A percentile compares a stretch with the other conserved stretches of the same genome.
Conservation (phyloP, 2,113 vertebrate genomes). For the Sinosuthora webbiana region DNA sequence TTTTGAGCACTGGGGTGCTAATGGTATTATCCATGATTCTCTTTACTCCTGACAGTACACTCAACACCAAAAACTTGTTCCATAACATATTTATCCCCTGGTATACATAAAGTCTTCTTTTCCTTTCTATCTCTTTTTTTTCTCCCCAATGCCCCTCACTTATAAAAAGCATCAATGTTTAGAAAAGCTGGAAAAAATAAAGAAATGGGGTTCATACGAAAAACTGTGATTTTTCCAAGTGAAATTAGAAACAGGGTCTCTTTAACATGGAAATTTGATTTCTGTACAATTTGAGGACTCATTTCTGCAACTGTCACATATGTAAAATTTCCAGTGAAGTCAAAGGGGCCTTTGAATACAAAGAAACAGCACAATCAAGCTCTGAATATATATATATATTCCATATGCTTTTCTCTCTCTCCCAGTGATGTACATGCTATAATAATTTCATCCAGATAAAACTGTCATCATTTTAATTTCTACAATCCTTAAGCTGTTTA, state of each 20-base stretch:
- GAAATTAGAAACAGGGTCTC: slow-evolving; percentile 39
- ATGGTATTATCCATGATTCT: slow-evolving; percentile 27
- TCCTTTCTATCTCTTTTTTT: not conserved
- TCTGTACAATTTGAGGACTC: slow-evolving; percentile 33
- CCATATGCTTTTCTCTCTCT: slow-evolving; percentile 26
- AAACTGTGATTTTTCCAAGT: slow-evolving; percentile 37
- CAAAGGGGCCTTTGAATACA: slow-evolving; percentile 45
- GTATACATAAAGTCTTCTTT: not conserved
- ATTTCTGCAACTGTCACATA: slow-evolving; percentile 45
- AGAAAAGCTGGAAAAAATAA: slow-evolving; percentile 36
- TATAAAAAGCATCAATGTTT: not conserved
- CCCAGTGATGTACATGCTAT: not conserved
- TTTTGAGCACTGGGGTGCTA: slow-evolving; percentile 22
- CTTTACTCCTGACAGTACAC: not conserved
- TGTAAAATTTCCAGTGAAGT: slow-evolving; percentile 45
- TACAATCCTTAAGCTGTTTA: not conserved
- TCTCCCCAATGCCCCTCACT: not conserved
- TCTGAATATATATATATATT: slow-evolving; percentile 48
- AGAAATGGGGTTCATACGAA: not conserved
- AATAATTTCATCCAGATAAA: slow-evolving; percentile 42
- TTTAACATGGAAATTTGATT: slow-evolving; percentile 54
- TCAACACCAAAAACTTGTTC: not conserved
- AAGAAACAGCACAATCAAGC: slow-evolving; percentile 42
- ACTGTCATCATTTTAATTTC: slow-evolving; percentile 9
- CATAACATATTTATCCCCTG: slow-evolving; percentile 1